Percentiles rank a stretch among this genome's conserved stretches.
Evolutionary conservation across 2,797 vertebrate genomes (phyloP).

Genomic region (Amblyraja radiata): DNA sequence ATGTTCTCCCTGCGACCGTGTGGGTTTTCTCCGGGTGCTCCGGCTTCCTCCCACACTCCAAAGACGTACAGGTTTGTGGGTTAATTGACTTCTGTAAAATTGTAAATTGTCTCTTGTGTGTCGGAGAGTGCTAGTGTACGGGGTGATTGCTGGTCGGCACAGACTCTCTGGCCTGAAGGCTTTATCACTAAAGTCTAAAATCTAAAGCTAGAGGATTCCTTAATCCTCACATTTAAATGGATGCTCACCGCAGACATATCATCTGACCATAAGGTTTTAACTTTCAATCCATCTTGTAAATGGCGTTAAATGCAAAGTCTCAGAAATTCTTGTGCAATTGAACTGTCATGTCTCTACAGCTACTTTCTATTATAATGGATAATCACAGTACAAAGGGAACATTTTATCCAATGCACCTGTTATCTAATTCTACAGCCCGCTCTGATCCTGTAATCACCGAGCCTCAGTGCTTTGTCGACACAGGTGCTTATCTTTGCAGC

Average conservation of each 20-base stretch:
- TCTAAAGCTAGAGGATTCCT: too few species aligned
- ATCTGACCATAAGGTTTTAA: neutral
- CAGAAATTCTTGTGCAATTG: neutral
- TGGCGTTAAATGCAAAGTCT: neutral
- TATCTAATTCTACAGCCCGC: neutral
- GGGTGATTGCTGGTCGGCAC: too few species aligned
- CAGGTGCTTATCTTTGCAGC: neutral
- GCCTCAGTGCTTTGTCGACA: neutral
- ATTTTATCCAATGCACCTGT: neutral
- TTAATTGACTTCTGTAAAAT: too few species aligned
- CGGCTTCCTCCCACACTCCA: too few species aligned
- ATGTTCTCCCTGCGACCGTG: too few species aligned
- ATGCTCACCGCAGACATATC: neutral
- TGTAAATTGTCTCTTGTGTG: too few species aligned
- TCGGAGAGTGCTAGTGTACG: too few species aligned
- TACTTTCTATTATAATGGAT: neutral
- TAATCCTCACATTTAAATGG: neutral
- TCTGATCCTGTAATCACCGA: neutral
- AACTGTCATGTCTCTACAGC: neutral
- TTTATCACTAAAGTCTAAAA: too few species aligned
- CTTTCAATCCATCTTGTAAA: neutral
- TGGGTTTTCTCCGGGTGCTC: too few species aligned
- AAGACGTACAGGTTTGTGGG: too few species aligned
- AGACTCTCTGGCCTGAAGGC: too few species aligned
- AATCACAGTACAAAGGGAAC: neutral